Percentiles rank a stretch among this genome's conserved stretches.
Evolutionary conservation across 37 sponge, comb jelly and placozoan genomes (phyloP).

Genomic region (Bolinopsis microptera): DNA sequence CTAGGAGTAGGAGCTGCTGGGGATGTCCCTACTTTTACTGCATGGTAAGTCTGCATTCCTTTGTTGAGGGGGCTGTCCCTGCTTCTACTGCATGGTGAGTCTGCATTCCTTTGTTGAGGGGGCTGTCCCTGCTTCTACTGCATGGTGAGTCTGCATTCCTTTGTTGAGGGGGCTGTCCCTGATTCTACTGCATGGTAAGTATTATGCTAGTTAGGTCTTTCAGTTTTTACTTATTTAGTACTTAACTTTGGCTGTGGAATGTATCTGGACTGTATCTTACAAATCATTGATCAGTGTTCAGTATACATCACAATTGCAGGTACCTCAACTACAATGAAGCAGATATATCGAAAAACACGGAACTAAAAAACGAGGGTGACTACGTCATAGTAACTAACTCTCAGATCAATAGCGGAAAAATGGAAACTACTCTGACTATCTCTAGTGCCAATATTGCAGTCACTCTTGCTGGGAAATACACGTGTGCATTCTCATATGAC

Average conservation of each 20-base stretch:
- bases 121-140: neutral
- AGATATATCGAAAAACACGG: too few relatives aligned
- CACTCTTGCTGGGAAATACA: neutral
- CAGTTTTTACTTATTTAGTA: too few relatives aligned
- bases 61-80: neutral
- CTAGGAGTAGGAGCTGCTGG: neutral
- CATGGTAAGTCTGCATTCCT: too few relatives aligned
- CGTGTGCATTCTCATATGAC: neutral
- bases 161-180: neutral
- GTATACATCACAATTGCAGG: too few relatives aligned
- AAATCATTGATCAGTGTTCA: too few relatives aligned
- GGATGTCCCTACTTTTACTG: neutral
- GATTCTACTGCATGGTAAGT: neutral
- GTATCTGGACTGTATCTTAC: too few relatives aligned
- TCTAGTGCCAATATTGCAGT: neutral
- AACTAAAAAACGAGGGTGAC: too few relatives aligned
- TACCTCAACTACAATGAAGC: too few relatives aligned
- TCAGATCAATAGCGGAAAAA: neutral
- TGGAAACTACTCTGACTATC: neutral
- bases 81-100: neutral
- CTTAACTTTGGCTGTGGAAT: too few relatives aligned
- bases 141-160: too few relatives aligned
- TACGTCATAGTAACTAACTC: neutral
- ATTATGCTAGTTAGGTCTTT: too few relatives aligned
- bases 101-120: too few relatives aligned